Percentiles rank a stretch among this genome's conserved stretches.
Evolutionary conservation across 2,113 vertebrate genomes (phyloP).

Genomic region (Amphiprion ocellaris): DNA sequence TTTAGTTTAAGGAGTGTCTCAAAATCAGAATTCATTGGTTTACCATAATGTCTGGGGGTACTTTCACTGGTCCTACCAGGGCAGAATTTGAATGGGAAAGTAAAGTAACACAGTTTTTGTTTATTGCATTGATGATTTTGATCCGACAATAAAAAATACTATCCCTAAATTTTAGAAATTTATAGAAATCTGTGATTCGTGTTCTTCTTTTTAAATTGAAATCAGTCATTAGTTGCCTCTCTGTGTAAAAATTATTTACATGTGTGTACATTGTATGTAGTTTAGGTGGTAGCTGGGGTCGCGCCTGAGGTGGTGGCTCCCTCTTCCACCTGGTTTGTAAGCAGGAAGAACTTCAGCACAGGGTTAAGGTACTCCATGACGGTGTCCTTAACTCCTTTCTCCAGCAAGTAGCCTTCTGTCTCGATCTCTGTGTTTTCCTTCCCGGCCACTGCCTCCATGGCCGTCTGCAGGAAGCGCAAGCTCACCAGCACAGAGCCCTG

Average conservation of each 20-base stretch:
- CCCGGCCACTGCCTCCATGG: constrained; percentile 87
- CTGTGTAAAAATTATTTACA: constrained; percentile 66
- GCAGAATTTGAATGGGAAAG: constrained; percentile 13
- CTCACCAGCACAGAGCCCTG: constrained; percentile 87
- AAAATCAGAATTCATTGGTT: constrained; percentile 11
- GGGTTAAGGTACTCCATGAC: constrained; percentile 76
- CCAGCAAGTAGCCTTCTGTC: constrained; percentile 89
- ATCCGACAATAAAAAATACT: constrained; percentile 53
- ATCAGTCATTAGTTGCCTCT: constrained; percentile 27
- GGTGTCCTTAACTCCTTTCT: constrained; percentile 86
- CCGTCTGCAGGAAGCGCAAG: constrained; percentile 88
- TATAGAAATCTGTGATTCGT: constrained; percentile 25
- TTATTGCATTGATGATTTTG: constrained; percentile 10
- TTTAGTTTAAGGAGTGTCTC: constrained; percentile 5
- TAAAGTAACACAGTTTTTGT: neutral
- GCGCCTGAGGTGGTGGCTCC: constrained; percentile 28
- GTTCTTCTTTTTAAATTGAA: constrained; percentile 16
- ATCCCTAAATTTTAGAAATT: constrained; percentile 43
- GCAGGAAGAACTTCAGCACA: constrained; percentile 76
- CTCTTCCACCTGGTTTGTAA: constrained; percentile 83
- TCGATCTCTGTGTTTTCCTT: constrained; percentile 86
- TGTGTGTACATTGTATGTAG: constrained; percentile 8
- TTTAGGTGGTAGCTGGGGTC: constrained; percentile 55
- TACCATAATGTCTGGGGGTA: neutral
- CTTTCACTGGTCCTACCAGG: neutral